Evolutionary conservation across 2,888 invertebrate species (phyloP), one percentile per base, ranked within the genome.

Genomic region (Brachyopa scutellaris): DNA sequence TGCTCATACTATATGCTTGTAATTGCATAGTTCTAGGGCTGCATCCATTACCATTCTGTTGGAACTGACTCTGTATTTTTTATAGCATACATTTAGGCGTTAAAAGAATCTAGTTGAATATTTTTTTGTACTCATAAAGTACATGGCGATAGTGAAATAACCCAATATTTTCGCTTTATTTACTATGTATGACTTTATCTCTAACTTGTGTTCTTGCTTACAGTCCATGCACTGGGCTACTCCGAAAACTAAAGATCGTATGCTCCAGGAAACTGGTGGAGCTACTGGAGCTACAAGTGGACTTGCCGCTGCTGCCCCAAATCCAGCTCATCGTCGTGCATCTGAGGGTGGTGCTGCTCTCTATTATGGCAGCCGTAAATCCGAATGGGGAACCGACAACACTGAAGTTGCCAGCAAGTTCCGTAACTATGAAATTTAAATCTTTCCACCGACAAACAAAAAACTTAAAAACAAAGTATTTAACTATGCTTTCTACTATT

Each of bases 191-290:
- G n/a, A n/a, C n/a, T n/a, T n/a, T n/a, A n/a, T n/a, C n/a, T n/a
- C n/a, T n/a, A n/a, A n/a, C n/a, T n/a, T n/a, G n/a, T n/a, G n/a
- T n/a, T n/a, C n/a, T n/a, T n/a, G n/a, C n/a, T 72, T 62, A 4
- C 45, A 97, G 94, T 96, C 97, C 59, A 96, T 97, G 96, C 97
- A 97, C 89, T 97, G 97, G 97, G 94, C 95, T 84, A 95, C 95
- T 82, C 95, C 96, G 36, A 97, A 96, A 90, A 96, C 96, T 85
- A 96, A 97, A 91, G 96, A 97, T 87, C 94, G 97, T 85, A 97
- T 97, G 97, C 88, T 96, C 88, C 92, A 92, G 70, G 93, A 93
- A 74, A 89, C 91, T 0, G 91, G 88, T 21, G 90, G 87, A 8
- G 87, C 89, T 8, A 85, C 87, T 21, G 86, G 87, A 4, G 86